A percentile compares a stretch with the other conserved stretches of the same genome.
These are phyloP conservation scores for Rhagonycha fulva DNA, from an alignment of 2,888 invertebrate species.

Conservation along the genomic window DNA sequence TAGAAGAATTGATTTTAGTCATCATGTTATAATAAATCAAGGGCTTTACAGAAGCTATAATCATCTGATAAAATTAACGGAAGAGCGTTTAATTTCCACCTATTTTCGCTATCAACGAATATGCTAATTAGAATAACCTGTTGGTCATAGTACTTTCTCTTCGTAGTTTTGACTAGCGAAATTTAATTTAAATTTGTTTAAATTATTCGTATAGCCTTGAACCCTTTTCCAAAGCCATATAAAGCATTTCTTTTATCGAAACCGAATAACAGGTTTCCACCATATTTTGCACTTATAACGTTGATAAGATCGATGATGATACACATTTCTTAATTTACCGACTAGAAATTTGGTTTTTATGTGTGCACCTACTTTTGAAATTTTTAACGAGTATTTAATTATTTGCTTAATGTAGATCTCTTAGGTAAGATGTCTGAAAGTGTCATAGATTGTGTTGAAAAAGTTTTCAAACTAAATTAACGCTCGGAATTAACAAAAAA, in stretches of 20 bases:
- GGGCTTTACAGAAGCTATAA: neutral
- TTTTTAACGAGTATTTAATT: neutral
- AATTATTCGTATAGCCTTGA: neutral
- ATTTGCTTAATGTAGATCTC: neutral
- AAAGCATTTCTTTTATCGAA: neutral
- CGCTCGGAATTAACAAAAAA: neutral
- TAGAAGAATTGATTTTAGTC: neutral
- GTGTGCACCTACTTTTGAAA: neutral
- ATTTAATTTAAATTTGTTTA: neutral
- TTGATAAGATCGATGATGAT: neutral
- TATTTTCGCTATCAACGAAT: neutral
- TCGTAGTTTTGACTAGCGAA: neutral
- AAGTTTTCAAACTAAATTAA: neutral
- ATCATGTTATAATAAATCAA: neutral
- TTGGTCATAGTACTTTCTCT: slow-evolving; percentile 1
- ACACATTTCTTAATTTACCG: neutral
- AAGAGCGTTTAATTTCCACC: neutral
- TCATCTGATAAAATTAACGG: neutral
- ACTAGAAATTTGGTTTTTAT: neutral
- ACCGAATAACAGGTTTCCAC: neutral
- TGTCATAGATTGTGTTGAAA: neutral
- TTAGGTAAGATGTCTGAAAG: neutral
- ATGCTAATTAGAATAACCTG: slow-evolving; percentile 7
- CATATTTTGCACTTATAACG: neutral
- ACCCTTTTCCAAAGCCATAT: neutral